Evolutionary conservation across 1,140 invertebrate species (phyloP), one percentile per base, ranked within the genome.

Genomic region (Procambarus clarkii): DNA sequence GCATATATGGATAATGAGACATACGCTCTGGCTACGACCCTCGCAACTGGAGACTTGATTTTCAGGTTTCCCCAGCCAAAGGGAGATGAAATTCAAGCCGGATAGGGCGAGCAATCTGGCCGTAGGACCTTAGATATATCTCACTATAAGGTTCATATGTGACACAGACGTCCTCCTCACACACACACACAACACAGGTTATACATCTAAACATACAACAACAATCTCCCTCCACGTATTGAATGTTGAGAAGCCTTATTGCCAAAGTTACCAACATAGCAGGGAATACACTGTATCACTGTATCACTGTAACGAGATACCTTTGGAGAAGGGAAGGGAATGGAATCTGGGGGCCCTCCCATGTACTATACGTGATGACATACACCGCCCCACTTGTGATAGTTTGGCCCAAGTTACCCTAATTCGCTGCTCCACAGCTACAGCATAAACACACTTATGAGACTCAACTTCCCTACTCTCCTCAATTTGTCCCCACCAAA

Each of bases 241-340:
- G 24, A 18, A 77, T n/a, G 46, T 79, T 13, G 76, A 87, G 54
- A 60, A 76, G 76, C 85, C 46, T 87, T 87, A 87, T 87, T 87
- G 85, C 45, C 54, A 79, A 87, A 87, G 85, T 87, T 87, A 50
- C 50, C 74, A 87, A 69, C 58, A 69, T 83, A 44, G 45, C 4
- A 64, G 85, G 24, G 74, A 54, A 2, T 45, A 60, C 15, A 13
- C 8, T 54, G n/a, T n/a, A n/a, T n/a, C n/a, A n/a, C n/a, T n/a
- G n/a, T n/a, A n/a, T n/a, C n/a, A n/a, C n/a, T n/a, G 50, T 76
- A 78, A 50, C 71, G 85, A 87, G 79, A 87, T 87, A 87, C 85
- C 85, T 78, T 45, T 54, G 76, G 85, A 58, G 54, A 13, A 58
- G 54, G 54, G 54, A 13, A 13, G 54, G 54, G 54, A 13, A 13